Conservation (phyloP, 2,797 vertebrate species). For the Lepus oiostolus region DNA sequence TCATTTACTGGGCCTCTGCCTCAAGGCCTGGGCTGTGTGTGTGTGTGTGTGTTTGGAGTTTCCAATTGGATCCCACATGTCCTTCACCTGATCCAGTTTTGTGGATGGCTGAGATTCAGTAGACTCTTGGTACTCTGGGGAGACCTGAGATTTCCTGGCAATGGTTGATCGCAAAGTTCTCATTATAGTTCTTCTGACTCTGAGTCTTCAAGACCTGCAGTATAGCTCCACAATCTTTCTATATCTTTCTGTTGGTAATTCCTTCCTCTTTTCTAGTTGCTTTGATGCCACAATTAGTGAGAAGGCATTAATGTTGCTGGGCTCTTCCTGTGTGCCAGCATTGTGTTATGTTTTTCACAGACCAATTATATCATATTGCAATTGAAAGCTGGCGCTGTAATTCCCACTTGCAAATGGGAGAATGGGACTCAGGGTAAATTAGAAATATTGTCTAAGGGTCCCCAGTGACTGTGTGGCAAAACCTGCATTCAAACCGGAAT, state of each 20-base stretch:
- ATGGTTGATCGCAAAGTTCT: not conserved
- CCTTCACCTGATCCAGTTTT: constrained; percentile 25
- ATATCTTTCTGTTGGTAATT: not conserved
- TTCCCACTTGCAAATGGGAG: constrained; percentile 18
- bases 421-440: not conserved
- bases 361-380: not conserved
- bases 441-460: not conserved
- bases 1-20: not conserved
- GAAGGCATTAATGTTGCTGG: not conserved
- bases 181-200: not conserved
- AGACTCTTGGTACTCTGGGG: not conserved
- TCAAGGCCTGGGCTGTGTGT: not conserved
- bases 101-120: constrained; percentile 12
- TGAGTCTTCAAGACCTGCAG: not conserved
- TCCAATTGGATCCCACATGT: not conserved
- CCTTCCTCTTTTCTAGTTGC: not conserved
- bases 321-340: not conserved
- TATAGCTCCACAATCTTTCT: not conserved
- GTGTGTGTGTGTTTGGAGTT: not conserved
- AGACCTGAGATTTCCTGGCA: constrained; percentile 18
- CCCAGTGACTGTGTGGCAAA: not conserved
- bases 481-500: not conserved
- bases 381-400: not conserved
- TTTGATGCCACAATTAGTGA: not conserved
- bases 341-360: not conserved